These are phyloP conservation scores for Amazona guildingii DNA, from an alignment of 2,113 vertebrate genomes.

Conservation along the genomic window DNA sequence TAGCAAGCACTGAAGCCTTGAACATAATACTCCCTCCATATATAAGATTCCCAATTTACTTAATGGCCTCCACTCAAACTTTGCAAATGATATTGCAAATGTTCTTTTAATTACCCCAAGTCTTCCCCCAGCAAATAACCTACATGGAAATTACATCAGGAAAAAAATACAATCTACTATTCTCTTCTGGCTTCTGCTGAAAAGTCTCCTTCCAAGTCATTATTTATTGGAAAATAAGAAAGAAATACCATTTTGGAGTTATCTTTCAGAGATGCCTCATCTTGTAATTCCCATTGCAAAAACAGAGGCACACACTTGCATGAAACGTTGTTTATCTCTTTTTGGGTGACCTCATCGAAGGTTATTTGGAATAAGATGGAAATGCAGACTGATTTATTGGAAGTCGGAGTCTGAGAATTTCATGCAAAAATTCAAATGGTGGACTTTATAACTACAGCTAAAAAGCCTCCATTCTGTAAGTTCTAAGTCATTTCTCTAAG, in stretches of 20 bases:
- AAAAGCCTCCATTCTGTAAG: neutral
- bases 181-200: constrained; percentile 24
- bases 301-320: constrained; percentile 9
- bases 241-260: constrained; percentile 27
- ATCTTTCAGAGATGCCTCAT: constrained; percentile 12
- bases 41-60: constrained; percentile 27
- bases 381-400: constrained; percentile 37
- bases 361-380: constrained; percentile 36
- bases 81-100: neutral
- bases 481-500: neutral
- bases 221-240: constrained; percentile 34
- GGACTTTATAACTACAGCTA: neutral
- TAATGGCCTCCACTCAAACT: constrained; percentile 8
- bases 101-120: neutral
- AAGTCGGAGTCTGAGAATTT: neutral
- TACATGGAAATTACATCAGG: neutral
- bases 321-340: constrained; percentile 43
- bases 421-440: neutral
- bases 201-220: constrained; percentile 27
- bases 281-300: constrained; percentile 41
- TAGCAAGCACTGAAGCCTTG: constrained; percentile 43
- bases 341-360: constrained; percentile 14
- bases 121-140: neutral
- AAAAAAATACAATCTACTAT: constrained; percentile 1
- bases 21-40: constrained; percentile 26